Evolutionary conservation across 2,797 vertebrate species (phyloP), one percentile per base, ranked within the genome.

Genomic region (Valencia hispanica): DNA sequence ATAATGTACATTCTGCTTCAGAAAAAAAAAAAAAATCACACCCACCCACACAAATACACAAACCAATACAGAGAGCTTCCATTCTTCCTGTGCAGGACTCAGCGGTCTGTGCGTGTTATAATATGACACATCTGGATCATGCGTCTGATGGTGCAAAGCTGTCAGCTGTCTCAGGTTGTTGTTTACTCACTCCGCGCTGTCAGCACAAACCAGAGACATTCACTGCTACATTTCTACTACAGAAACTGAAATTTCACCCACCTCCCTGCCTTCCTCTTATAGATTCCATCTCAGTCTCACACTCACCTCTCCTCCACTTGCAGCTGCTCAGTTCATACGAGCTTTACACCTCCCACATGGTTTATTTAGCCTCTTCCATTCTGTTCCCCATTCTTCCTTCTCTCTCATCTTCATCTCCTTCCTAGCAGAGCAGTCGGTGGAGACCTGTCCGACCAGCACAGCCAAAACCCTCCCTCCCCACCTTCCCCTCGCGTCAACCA

Each of bases 261-360:
- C 73, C 69, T 68, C 77, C 73, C 55, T 47, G 65, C 43, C 72
- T 73, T 57, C 61, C 55, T 36, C 36, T 70, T 66, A 66, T 70
- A 39, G 73, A 68, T 61, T 48, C 65, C 79, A 72, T 70, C 78
- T 88, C 74, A 55, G n/a, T 70, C 82, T 81, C 82, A 76, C 80
- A 84, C 90, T 92, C 89, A 90, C 89, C 88, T 87, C 88, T 88
- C 82, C 79, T 84, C 74, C 73, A 74, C 84, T 85, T 82, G 79
- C 80, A 55, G 84, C 73, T n/a, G 34, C 80, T 73, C 83, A 88
- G 51, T 84, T 86, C 80, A 14, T 66, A 25, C 84, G 83, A 84
- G 83, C 85, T 86, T 85, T 61, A 87, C 88, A 90, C 89, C 90
- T 92, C 92, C 91, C 86, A 90, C 88, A 75, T 78, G 87, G 34